phyloP scores from a whole-genome alignment of 1,140 invertebrate genomes.

The Glossosoma conforme region DNA sequence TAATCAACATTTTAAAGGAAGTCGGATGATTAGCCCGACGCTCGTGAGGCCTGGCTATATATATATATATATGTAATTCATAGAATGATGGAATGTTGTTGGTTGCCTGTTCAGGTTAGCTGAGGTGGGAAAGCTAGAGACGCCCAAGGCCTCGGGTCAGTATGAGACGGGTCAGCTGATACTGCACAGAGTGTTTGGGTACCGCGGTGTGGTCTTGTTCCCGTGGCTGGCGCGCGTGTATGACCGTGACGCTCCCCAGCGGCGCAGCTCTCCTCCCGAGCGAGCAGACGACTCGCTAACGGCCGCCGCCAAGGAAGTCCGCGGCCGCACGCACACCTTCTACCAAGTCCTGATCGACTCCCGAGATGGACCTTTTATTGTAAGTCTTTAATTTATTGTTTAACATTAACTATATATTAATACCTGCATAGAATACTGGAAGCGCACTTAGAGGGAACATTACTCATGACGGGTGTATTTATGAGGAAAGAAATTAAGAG shows the following conservation, averaged over 20 bases:
- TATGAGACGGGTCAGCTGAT: conserved; percentile 95
- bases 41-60: too few species aligned
- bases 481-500: too few species aligned
- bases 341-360: conserved; percentile 96
- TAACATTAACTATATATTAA: too few species aligned
- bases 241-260: conserved; percentile 76
- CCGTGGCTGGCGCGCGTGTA: conserved; percentile 93
- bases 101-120: conserved; percentile 46
- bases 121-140: conserved; percentile 61
- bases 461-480: too few species aligned
- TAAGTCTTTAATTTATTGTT: too few species aligned
- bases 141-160: conserved; percentile 79
- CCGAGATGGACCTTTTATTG: conserved; percentile 92
- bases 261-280: conserved; percentile 38
- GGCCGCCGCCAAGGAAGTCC: conserved; percentile 78
- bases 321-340: conserved; percentile 87
- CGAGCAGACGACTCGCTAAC: conserved; percentile 42
- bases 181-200: conserved; percentile 92
- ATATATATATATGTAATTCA: too few species aligned
- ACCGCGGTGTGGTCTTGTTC: conserved; percentile 91
- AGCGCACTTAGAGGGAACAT: too few species aligned
- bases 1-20: too few species aligned
- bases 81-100: neutral
- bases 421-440: too few species aligned
- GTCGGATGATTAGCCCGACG: too few species aligned